Conservation (phyloP, 2,113 vertebrate genomes). For the Ammodytes marinus region DNA sequence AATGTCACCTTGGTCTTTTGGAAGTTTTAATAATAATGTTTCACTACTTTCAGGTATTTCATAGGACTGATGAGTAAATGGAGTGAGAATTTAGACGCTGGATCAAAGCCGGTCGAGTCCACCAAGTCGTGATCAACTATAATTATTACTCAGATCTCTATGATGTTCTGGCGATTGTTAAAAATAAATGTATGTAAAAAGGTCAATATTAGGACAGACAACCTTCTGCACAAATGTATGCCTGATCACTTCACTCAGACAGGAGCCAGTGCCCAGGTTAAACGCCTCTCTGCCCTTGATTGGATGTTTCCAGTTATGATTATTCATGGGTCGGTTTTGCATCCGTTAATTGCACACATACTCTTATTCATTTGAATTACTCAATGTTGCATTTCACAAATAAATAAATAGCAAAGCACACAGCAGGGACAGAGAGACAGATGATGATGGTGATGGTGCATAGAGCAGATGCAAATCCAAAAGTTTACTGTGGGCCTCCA, state of each 20-base stretch:
- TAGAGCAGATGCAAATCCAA: not conserved
- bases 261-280: not conserved
- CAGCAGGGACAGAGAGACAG: not conserved
- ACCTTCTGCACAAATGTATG: too few species aligned
- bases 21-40: not conserved
- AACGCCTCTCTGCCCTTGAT: not conserved
- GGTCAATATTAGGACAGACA: too few species aligned
- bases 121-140: too few species aligned
- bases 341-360: conserved; percentile 6
- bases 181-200: too few species aligned
- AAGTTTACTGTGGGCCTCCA: conserved; percentile 3
- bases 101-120: too few species aligned
- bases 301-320: conserved; percentile 4
- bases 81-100: not conserved
- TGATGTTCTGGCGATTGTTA: too few species aligned
- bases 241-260: too few species aligned
- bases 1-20: not conserved
- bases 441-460: not conserved
- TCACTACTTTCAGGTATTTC: not conserved
- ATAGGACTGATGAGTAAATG: not conserved
- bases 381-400: not conserved
- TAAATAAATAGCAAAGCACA: not conserved
- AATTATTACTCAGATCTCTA: too few species aligned
- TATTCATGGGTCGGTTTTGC: conserved; percentile 10
- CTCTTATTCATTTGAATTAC: not conserved